phyloP scores from a whole-genome alignment of 2,797 vertebrate genomes.

The Megalops cyprinoides region DNA sequence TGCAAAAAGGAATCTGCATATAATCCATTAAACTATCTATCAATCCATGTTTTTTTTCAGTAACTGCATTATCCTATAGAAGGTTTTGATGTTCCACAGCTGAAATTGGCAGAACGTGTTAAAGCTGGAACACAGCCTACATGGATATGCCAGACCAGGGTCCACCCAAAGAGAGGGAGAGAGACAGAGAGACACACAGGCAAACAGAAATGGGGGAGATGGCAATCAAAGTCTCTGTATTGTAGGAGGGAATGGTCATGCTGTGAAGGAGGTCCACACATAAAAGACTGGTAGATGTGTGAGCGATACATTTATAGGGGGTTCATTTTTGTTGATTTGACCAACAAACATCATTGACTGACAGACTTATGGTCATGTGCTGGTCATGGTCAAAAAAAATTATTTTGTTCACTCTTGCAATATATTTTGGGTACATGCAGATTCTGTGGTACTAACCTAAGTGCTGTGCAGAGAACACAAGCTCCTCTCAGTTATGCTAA shows the following conservation, averaged over 20 bases:
- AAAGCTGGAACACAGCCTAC: no score
- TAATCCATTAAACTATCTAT: background rate
- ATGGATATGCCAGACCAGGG: no score
- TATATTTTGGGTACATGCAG: background rate
- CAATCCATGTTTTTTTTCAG: background rate
- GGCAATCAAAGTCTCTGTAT: no score
- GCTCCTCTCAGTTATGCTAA: background rate
- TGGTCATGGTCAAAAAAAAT: no score
- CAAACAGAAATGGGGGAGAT: background rate
- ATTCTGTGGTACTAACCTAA: background rate
- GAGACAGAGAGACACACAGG: background rate
- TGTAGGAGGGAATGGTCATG: background rate
- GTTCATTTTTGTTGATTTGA: no score
- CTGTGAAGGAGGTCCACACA: no score
- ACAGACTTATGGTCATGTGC: no score
- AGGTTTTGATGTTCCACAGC: background rate
- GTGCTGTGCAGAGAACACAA: background rate
- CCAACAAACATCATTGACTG: no score
- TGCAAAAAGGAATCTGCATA: background rate
- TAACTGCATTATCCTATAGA: background rate
- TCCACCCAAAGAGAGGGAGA: background rate
- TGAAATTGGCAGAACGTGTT: background rate
- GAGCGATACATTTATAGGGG: no score
- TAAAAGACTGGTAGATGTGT: no score
- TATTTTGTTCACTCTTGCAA: background rate